phyloP scores from a whole-genome alignment of 2,888 invertebrate genomes.

The Baccha elongata region DNA sequence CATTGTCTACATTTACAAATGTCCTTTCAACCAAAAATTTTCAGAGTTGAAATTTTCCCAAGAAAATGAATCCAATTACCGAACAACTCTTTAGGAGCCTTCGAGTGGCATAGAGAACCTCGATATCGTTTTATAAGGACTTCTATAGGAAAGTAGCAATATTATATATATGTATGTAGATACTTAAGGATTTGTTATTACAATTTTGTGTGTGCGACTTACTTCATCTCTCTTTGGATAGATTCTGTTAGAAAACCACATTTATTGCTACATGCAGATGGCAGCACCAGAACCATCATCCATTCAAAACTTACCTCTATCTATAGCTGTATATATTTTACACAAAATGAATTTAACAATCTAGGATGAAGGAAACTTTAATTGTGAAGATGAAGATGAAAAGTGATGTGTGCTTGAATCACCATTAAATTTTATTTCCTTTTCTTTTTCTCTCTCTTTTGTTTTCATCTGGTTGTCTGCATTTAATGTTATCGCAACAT shows the following conservation, averaged over 20 bases:
- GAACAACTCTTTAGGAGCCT: conserved; percentile 10
- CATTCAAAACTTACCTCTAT: not conserved
- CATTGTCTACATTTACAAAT: conserved; percentile 57
- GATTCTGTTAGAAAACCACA: conserved; percentile 46
- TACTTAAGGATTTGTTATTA: conserved; percentile 32
- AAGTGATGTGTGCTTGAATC: conserved; percentile 53
- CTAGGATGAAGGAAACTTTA: conserved; percentile 64
- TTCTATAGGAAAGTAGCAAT: not conserved
- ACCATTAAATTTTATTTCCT: conserved; percentile 19
- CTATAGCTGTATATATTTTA: conserved; percentile 1
- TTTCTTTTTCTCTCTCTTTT: conserved; percentile 26
- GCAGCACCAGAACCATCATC: conserved; percentile 46
- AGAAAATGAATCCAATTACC: conserved; percentile 70
- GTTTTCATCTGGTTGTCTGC: not conserved
- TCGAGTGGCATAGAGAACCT: not conserved
- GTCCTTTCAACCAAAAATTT: conserved; percentile 58
- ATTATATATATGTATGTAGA: not conserved
- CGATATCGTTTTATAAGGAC: conserved; percentile 6
- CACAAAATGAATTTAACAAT: conserved; percentile 60
- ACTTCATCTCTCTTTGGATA: conserved; percentile 14
- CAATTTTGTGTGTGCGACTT: conserved; percentile 31
- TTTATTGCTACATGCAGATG: conserved; percentile 41
- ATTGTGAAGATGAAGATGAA: conserved; percentile 56
- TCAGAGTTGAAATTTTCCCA: conserved; percentile 50
- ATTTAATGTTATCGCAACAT: not conserved